These are phyloP conservation scores for Epizoanthus rinbou DNA, from an alignment of 92 coral and sea anemone species.

Conservation along the genomic window DNA sequence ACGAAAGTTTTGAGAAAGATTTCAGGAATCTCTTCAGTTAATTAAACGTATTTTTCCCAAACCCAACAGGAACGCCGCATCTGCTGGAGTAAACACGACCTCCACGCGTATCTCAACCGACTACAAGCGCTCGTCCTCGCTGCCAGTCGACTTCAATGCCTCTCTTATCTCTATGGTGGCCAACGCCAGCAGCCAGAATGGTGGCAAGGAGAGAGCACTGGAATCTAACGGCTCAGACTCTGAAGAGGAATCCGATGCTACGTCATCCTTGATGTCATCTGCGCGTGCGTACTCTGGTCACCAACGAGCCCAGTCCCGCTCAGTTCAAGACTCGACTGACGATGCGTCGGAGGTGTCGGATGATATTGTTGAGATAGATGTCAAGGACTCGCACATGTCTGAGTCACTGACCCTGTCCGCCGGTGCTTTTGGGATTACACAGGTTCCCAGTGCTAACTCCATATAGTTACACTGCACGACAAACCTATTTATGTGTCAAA, in stretches of 20 bases:
- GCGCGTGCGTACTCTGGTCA: constrained; percentile 90
- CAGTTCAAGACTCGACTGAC: constrained; percentile 57
- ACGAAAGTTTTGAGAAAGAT: too few species aligned
- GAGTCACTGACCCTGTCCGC: constrained; percentile 52
- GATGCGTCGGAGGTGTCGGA: constrained; percentile 45
- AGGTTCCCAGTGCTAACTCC: constrained; percentile 17
- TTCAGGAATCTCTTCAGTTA: too few species aligned
- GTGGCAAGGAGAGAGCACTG: constrained; percentile 58
- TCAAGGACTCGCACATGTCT: constrained; percentile 51
- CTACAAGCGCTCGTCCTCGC: constrained; percentile 79
- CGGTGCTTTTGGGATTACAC: constrained; percentile 33
- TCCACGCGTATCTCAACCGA: constrained; percentile 52
- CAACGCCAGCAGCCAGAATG: constrained; percentile 81
- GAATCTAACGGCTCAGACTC: constrained; percentile 84
- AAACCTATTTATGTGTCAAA: too few species aligned
- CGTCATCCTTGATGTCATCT: constrained; percentile 85
- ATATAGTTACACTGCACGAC: not conserved
- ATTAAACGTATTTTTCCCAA: too few species aligned
- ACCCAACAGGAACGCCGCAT: constrained; percentile 62
- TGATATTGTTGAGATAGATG: constrained; percentile 55
- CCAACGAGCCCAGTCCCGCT: constrained; percentile 64
- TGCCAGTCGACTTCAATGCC: constrained; percentile 83
- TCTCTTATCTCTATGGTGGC: constrained; percentile 87
- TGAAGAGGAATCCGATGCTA: constrained; percentile 67
- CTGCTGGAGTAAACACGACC: constrained; percentile 65